Evolutionary conservation across 2,888 invertebrate species (phyloP).

Genomic region (Leptinotarsa tumamoca): DNA sequence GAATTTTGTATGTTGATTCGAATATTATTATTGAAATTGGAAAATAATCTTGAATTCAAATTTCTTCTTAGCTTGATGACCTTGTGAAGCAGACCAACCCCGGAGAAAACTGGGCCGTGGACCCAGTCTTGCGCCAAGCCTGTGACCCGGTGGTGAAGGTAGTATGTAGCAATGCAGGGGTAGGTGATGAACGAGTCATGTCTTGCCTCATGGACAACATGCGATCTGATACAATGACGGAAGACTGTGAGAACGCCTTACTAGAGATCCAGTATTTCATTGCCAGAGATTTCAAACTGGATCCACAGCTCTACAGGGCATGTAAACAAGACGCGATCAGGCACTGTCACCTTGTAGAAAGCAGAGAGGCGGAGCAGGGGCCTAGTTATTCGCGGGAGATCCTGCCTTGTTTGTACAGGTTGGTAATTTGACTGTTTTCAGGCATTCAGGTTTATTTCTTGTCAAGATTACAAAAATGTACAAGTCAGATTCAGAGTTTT

Average conservation of each 20-base stretch:
- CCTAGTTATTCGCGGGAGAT: conserved; percentile 87
- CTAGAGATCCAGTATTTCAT: conserved; percentile 98
- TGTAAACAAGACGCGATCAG: conserved; percentile 89
- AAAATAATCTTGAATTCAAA: no score
- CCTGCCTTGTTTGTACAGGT: conserved; percentile 89
- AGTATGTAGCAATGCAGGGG: conserved; percentile 79
- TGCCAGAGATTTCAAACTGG: conserved; percentile 92
- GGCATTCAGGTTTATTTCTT: not conserved
- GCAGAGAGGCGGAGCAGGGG: conserved; percentile 77
- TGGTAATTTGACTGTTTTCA: not conserved
- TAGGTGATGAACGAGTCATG: conserved; percentile 87
- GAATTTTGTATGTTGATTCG: no score
- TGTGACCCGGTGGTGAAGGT: conserved; percentile 87
- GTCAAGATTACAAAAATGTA: no score
- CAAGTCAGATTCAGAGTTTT: no score
- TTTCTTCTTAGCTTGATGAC: conserved; percentile 72
- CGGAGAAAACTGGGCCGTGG: conserved; percentile 96
- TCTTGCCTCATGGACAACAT: conserved; percentile 94
- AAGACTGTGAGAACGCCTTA: conserved; percentile 90
- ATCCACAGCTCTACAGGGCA: conserved; percentile 87
- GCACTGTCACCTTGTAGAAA: conserved; percentile 82
- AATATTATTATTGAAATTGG: no score
- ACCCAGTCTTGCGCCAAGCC: conserved; percentile 87
- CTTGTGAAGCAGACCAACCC: conserved; percentile 89
- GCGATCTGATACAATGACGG: conserved; percentile 85